These are phyloP conservation scores for Micrastur ruficollis DNA, from an alignment of 2,797 vertebrate species.

Conservation along the genomic window DNA sequence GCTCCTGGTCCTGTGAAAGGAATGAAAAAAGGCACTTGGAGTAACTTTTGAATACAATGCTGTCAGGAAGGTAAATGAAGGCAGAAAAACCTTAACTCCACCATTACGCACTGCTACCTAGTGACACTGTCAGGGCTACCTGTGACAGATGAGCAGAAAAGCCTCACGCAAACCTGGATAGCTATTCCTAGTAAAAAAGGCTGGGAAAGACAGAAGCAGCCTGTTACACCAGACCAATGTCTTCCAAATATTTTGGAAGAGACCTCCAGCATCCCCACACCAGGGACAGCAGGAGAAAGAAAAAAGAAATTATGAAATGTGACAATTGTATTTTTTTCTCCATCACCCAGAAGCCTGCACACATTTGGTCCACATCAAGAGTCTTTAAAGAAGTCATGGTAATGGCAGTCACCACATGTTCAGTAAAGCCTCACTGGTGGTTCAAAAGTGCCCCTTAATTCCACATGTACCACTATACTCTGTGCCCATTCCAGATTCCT, in stretches of 20 bases:
- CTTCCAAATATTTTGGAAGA: neutral
- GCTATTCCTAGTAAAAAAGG: neutral
- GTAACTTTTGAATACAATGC: neutral
- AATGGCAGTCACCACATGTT: neutral
- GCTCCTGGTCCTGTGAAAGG: conserved; percentile 84
- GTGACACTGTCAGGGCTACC: neutral
- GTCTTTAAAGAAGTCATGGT: neutral
- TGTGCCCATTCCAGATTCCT: neutral
- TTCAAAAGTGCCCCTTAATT: accelerated
- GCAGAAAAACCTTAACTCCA: neutral
- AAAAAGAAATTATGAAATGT: accelerated
- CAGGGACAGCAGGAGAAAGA: neutral
- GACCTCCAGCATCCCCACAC: neutral
- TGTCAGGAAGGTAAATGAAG: neutral
- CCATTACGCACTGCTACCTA: accelerated
- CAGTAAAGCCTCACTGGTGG: neutral
- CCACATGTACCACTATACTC: too few relatives aligned
- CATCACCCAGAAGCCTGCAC: neutral
- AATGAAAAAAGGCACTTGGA: neutral
- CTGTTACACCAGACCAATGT: neutral
- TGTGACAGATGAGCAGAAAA: neutral
- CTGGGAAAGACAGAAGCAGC: neutral
- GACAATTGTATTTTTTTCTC: neutral
- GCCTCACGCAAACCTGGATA: neutral
- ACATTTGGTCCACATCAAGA: neutral